Percentiles rank a stretch among this genome's conserved stretches.
phyloP scores from a whole-genome alignment of 2,113 vertebrate species.

The Neogale vison region DNA sequence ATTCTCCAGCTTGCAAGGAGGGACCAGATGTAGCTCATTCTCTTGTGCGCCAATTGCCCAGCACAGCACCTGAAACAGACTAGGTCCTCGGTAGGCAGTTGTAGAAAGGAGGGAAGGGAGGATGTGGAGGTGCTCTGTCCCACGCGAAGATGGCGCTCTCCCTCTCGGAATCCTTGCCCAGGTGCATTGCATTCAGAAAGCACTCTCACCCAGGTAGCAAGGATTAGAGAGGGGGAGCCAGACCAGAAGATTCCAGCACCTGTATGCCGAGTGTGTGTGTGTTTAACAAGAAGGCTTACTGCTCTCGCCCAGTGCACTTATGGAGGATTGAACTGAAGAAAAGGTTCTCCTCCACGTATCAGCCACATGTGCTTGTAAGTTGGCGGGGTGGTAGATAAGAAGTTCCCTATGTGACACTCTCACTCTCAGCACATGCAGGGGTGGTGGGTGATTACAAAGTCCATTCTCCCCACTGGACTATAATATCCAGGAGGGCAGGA shows the following conservation, averaged over 20 bases:
- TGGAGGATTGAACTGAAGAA: not conserved
- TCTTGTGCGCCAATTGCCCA: not conserved
- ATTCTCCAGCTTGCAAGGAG: not conserved
- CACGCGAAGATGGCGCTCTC: not conserved
- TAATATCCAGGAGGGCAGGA: not conserved
- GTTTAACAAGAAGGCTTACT: not conserved
- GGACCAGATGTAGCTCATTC: not conserved
- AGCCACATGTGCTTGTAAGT: not conserved
- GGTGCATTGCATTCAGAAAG: constrained; percentile 62
- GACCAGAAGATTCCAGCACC: not conserved
- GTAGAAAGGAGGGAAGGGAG: not conserved
- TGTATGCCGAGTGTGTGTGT: not conserved
- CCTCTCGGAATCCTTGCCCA: constrained; percentile 56
- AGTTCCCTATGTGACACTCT: not conserved
- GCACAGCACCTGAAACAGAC: not conserved
- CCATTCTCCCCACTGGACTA: not conserved
- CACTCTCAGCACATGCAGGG: not conserved
- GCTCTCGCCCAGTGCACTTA: not conserved
- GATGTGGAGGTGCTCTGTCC: not conserved
- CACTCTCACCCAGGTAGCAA: constrained; percentile 71
- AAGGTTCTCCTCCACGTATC: not conserved
- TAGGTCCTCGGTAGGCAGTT: not conserved
- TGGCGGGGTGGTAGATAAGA: not conserved
- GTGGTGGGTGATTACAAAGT: not conserved
- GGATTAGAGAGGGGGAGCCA: constrained; percentile 58